phyloP scores from a whole-genome alignment of 2,888 invertebrate species.

The Agrochola circellaris region DNA sequence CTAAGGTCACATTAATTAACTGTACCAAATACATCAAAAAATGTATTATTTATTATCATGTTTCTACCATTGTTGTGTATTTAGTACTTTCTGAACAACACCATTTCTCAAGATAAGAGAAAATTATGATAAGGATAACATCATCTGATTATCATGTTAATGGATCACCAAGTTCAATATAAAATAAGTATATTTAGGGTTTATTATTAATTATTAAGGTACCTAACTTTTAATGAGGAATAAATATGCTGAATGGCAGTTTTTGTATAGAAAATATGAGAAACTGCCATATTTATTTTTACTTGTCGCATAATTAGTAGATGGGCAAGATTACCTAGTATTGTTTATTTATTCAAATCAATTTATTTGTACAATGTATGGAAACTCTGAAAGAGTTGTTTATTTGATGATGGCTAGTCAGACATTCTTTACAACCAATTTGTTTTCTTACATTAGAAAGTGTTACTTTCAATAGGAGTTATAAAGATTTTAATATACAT shows the following conservation, averaged over 20 bases:
- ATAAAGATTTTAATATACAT: neutral
- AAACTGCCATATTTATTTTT: neutral
- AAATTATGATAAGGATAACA: constrained; percentile 19
- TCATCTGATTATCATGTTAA: constrained; percentile 16
- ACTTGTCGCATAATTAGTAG: neutral
- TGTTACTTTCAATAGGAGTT: neutral
- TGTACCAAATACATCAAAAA: neutral
- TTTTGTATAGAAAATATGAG: neutral
- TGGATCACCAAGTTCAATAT: neutral
- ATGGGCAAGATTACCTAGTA: neutral
- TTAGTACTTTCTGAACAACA: neutral
- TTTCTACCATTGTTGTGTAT: neutral
- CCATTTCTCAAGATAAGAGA: constrained; percentile 10
- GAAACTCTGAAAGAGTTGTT: constrained; percentile 7
- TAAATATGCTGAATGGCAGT: neutral
- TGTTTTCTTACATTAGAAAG: constrained; percentile 6
- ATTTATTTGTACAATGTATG: neutral
- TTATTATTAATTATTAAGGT: neutral
- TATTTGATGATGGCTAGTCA: too few species aligned
- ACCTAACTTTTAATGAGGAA: neutral
- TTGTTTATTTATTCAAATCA: neutral
- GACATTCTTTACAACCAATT: neutral
- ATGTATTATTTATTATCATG: neutral
- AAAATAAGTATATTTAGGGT: neutral
- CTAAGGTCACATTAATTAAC: neutral